A percentile compares a stretch with the other conserved stretches of the same genome.
Conservation (phyloP, 2,113 vertebrate species). For the Suncus etruscus region DNA sequence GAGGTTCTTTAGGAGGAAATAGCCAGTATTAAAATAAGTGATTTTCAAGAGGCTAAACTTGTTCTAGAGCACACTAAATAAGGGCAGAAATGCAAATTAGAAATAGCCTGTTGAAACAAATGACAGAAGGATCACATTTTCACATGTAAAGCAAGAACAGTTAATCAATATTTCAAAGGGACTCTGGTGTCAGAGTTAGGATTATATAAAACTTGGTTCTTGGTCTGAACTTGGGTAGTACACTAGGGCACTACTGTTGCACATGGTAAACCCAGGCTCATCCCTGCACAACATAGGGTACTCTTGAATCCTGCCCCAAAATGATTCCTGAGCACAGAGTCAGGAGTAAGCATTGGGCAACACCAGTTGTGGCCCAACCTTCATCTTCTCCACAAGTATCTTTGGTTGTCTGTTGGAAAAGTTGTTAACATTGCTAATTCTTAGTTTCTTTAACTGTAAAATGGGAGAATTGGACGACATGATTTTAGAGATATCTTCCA, state of each 20-base stretch:
- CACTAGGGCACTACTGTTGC: too few species aligned
- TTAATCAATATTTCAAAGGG: not conserved
- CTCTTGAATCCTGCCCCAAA: too few species aligned
- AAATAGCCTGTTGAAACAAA: not conserved
- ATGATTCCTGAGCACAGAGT: too few species aligned
- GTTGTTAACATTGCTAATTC: not conserved
- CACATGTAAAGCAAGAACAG: not conserved
- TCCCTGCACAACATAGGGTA: too few species aligned
- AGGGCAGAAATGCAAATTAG: conserved; percentile 39
- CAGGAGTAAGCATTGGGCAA: too few species aligned
- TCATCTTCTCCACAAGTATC: not conserved
- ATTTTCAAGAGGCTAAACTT: conserved; percentile 38
- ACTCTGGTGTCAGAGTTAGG: not conserved
- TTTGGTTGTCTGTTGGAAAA: not conserved
- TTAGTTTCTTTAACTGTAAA: not conserved
- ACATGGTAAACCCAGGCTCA: too few species aligned
- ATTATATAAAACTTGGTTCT: not conserved
- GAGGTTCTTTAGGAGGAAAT: not conserved
- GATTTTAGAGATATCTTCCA: not conserved
- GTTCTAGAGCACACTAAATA: not conserved
- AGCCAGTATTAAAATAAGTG: not conserved
- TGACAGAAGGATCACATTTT: not conserved
- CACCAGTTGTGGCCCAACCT: too few species aligned
- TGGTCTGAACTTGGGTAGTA: not conserved
- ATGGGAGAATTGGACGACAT: not conserved